A percentile compares a stretch with the other conserved stretches of the same genome.
Evolutionary conservation across 1,140 invertebrate genomes (phyloP).

Genomic region (Temnothorax curvispinosus): DNA sequence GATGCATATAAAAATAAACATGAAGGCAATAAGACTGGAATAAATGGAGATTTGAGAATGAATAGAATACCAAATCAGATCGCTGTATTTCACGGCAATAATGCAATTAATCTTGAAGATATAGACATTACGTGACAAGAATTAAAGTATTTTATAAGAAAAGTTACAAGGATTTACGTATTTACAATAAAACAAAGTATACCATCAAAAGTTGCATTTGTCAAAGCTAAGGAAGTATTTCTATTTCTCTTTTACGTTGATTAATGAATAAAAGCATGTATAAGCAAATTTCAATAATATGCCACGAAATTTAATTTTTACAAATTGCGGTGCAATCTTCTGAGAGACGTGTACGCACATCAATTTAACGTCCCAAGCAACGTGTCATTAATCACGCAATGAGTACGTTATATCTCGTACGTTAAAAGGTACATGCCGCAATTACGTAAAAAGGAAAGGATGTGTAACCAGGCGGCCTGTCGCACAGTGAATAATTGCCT

Average conservation of each 20-base stretch:
- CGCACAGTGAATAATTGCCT: constrained; percentile 12
- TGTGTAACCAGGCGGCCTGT: background rate
- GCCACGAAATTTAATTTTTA: constrained; percentile 16
- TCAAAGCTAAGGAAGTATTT: background rate
- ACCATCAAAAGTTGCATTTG: background rate
- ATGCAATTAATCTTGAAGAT: constrained; percentile 2
- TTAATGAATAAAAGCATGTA: background rate
- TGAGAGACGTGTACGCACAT: constrained; percentile 11
- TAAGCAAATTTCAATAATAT: constrained; percentile 1
- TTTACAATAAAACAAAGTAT: background rate
- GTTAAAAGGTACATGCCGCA: constrained; percentile 26
- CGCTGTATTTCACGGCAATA: background rate
- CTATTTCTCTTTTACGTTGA: background rate
- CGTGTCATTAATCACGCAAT: constrained; percentile 28
- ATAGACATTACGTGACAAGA: background rate
- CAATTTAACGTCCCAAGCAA: background rate
- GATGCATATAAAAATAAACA: background rate
- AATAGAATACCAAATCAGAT: constrained; percentile 6
- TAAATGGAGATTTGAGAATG: constrained; percentile 1
- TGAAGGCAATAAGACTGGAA: background rate
- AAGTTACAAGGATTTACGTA: background rate
- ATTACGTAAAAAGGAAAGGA: constrained; percentile 47
- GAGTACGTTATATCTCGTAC: background rate
- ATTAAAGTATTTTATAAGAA: background rate
- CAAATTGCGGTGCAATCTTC: constrained; percentile 16